These are phyloP conservation scores for Eufriesea mexicana DNA, from an alignment of 1,140 invertebrate species.

Conservation along the genomic window DNA sequence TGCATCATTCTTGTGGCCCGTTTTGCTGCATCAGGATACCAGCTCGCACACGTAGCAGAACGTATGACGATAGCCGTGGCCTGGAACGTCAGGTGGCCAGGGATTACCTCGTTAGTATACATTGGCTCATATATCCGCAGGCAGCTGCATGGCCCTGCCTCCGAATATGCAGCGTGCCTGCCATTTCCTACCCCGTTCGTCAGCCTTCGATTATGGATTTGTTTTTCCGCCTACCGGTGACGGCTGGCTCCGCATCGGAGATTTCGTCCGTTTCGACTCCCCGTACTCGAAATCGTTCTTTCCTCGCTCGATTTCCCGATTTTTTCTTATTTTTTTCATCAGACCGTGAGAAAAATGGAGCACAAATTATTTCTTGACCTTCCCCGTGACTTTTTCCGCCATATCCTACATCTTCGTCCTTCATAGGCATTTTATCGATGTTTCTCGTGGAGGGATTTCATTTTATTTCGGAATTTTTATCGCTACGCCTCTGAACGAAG, in stretches of 20 bases:
- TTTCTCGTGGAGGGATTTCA: no score
- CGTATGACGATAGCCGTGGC: constrained; percentile 44
- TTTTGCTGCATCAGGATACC: constrained; percentile 35
- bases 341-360: no score
- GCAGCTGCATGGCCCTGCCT: constrained; percentile 29
- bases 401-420: no score
- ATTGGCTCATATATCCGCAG: constrained; percentile 46
- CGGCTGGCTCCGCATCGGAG: background rate
- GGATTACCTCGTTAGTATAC: constrained; percentile 57
- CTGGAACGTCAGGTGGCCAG: constrained; percentile 50
- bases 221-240: background rate
- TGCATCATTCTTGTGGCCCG: constrained; percentile 43
- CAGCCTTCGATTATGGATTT: constrained; percentile 1
- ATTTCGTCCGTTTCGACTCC: background rate
- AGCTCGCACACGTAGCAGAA: constrained; percentile 36
- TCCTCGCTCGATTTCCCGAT: background rate
- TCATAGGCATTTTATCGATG: no score
- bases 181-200: constrained; percentile 6
- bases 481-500: no score
- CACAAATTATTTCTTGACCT: no score
- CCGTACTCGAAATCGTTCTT: background rate
- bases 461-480: background rate
- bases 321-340: background rate
- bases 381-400: no score
- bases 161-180: constrained; percentile 21